A percentile compares a stretch with the other conserved stretches of the same genome.
Conservation (phyloP, 2,113 vertebrate species). For the Lophius piscatorius region DNA sequence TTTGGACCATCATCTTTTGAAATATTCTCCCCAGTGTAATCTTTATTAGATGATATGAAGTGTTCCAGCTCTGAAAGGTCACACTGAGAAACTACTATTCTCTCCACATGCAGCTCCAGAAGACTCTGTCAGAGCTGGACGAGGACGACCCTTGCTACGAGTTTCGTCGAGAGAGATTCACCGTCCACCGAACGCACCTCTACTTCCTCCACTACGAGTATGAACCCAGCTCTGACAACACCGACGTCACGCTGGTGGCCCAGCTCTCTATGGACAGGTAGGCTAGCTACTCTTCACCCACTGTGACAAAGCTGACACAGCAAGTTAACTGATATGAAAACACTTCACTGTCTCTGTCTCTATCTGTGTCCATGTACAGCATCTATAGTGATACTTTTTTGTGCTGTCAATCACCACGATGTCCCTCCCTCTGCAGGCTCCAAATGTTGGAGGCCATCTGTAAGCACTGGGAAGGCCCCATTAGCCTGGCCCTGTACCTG, state of each 20-base stretch:
- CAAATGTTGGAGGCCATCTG: constrained; percentile 99
- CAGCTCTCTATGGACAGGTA: constrained; percentile 99
- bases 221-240: constrained; percentile 84
- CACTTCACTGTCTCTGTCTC: not conserved
- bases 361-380: too few species aligned
- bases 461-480: constrained; percentile 98
- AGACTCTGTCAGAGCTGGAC: constrained; percentile 93
- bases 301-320: not conserved
- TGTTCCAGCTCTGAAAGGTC: not conserved
- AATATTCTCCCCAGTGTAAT: too few species aligned
- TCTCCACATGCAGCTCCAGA: constrained; percentile 89
- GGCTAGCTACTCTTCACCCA: not conserved
- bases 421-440: constrained; percentile 79
- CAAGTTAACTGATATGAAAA: too few species aligned
- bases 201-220: constrained; percentile 97
- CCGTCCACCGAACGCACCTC: constrained; percentile 94
- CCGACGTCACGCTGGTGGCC: constrained; percentile 94
- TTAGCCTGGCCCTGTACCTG: constrained; percentile 97
- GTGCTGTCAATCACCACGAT: not conserved
- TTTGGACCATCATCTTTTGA: too few species aligned
- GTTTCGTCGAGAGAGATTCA: constrained; percentile 95
- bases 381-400: not conserved
- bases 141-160: constrained; percentile 98
- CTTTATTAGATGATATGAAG: too few species aligned
- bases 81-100: not conserved